A percentile compares a stretch with the other conserved stretches of the same genome.
Conservation (phyloP, 2,888 invertebrate genomes). For the Fabriciana adippe region DNA sequence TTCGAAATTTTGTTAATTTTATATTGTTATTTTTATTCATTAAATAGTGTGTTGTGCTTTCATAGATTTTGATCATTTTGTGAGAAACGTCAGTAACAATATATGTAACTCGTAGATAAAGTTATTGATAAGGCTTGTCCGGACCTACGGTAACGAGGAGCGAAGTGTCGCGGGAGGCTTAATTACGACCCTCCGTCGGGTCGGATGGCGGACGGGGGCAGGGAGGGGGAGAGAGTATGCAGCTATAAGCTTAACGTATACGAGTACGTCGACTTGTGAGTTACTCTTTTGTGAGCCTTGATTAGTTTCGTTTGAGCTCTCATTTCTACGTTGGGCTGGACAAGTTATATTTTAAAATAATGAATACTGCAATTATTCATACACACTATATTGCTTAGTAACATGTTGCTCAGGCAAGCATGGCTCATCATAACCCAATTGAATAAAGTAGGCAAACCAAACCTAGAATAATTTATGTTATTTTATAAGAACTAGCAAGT, state of each 20-base stretch:
- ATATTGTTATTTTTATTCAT: too few species aligned
- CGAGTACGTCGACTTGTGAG: constrained; percentile 24
- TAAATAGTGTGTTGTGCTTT: background rate
- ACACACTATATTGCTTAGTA: too few species aligned
- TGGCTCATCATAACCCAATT: too few species aligned
- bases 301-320: constrained; percentile 35
- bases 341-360: too few species aligned
- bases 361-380: too few species aligned
- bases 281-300: constrained; percentile 37
- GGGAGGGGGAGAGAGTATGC: constrained; percentile 24
- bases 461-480: too few species aligned
- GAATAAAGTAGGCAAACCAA: too few species aligned
- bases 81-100: background rate
- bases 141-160: constrained; percentile 66
- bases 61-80: background rate
- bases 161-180: constrained; percentile 60
- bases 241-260: constrained; percentile 32
- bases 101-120: background rate
- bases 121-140: constrained; percentile 38
- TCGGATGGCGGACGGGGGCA: constrained; percentile 20
- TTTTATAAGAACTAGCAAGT: too few species aligned
- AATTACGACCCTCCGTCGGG: constrained; percentile 50
- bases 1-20: too few species aligned
- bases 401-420: too few species aligned
- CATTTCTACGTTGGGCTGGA: constrained; percentile 10